phyloP scores from a whole-genome alignment of 2,113 vertebrate species.

The Mola mola region DNA sequence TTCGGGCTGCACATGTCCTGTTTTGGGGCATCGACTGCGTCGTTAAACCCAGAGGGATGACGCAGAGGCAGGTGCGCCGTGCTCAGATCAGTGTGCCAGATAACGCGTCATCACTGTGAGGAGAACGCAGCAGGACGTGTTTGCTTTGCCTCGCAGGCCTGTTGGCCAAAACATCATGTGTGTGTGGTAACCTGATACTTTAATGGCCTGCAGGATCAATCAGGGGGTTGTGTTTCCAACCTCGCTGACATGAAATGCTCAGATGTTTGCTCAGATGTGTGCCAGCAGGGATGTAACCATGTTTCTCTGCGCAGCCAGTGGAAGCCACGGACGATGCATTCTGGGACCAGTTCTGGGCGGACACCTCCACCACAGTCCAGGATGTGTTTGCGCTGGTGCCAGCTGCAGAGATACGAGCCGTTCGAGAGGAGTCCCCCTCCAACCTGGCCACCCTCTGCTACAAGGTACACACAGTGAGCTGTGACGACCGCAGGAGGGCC shows the following conservation, averaged over 20 bases:
- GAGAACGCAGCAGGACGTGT: conserved; percentile 57
- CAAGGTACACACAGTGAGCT: conserved; percentile 83
- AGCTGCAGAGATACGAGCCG: conserved; percentile 96
- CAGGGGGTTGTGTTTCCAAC: background rate
- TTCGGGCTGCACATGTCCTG: background rate
- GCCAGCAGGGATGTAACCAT: conserved; percentile 14
- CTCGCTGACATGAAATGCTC: background rate
- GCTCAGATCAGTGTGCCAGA: conserved; percentile 29
- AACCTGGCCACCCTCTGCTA: conserved; percentile 98
- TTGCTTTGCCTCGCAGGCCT: conserved; percentile 52
- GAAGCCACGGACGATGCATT: conserved; percentile 98
- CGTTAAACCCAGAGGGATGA: conserved; percentile 62
- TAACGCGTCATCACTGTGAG: conserved; percentile 20
- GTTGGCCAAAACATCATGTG: background rate
- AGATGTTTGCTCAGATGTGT: background rate
- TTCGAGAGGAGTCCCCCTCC: conserved; percentile 96
- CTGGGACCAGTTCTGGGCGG: conserved; percentile 99
- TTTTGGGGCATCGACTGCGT: conserved; percentile 21
- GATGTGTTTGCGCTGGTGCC: conserved; percentile 98
- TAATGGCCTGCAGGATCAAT: conserved; percentile 1
- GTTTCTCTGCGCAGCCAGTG: conserved; percentile 84
- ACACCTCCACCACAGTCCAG: conserved; percentile 94
- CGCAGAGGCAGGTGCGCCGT: conserved; percentile 70
- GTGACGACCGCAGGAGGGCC: background rate
- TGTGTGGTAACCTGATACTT: background rate